A percentile compares a stretch with the other conserved stretches of the same genome.
These are phyloP conservation scores for Porites cylindrica DNA, from an alignment of 92 coral and sea anemone species.

Conservation along the genomic window DNA sequence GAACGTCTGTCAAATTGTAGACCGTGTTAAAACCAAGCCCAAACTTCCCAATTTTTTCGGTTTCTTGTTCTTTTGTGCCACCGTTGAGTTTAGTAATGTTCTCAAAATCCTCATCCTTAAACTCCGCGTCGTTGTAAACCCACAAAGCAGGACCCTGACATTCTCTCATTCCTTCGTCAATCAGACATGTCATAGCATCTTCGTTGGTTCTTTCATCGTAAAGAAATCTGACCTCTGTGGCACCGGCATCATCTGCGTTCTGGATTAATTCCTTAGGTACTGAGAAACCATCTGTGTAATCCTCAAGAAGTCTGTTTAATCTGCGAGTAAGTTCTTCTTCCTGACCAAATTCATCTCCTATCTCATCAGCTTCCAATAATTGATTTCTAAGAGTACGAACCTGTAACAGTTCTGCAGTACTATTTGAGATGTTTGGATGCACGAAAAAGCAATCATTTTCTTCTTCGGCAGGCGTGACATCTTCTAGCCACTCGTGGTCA, in stretches of 20 bases:
- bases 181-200: conserved; percentile 72
- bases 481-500: conserved; percentile 80
- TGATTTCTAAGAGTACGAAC: conserved; percentile 53
- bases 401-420: conserved; percentile 71
- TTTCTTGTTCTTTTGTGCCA: conserved; percentile 85
- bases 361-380: conserved; percentile 54
- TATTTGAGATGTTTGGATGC: conserved; percentile 68
- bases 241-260: conserved; percentile 96
- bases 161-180: conserved; percentile 84
- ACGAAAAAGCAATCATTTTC: conserved; percentile 66
- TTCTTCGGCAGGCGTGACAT: conserved; percentile 47
- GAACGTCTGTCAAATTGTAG: conserved; percentile 92
- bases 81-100: conserved; percentile 88
- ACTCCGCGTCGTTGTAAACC: conserved; percentile 91
- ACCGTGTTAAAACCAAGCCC: conserved; percentile 94
- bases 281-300: conserved; percentile 89
- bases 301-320: conserved; percentile 81
- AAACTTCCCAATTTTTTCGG: conserved; percentile 90
- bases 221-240: conserved; percentile 79
- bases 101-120: conserved; percentile 83
- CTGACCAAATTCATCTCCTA: conserved; percentile 88
- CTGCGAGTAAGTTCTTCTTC: conserved; percentile 79
- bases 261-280: conserved; percentile 93
- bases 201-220: conserved; percentile 80
- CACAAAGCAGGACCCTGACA: conserved; percentile 96